A percentile compares a stretch with the other conserved stretches of the same genome.
These are phyloP conservation scores for Cyprinodon tularosa DNA, from an alignment of 2,113 vertebrate species.

Conservation along the genomic window DNA sequence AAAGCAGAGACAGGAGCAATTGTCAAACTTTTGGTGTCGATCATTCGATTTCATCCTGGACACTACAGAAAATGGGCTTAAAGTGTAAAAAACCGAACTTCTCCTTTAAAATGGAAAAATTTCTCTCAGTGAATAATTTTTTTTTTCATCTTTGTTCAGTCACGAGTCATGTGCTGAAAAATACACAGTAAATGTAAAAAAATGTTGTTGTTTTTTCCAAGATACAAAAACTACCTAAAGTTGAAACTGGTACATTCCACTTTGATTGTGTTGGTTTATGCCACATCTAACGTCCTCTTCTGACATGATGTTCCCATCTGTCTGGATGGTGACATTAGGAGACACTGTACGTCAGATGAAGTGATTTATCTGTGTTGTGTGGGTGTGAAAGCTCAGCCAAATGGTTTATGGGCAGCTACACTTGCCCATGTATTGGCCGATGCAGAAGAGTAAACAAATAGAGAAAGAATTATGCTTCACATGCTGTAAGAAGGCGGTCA, in stretches of 20 bases:
- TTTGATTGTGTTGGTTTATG: not conserved
- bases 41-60: too few relatives aligned
- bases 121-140: not conserved
- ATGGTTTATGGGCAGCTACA: constrained; percentile 67
- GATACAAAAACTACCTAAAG: not conserved
- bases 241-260: not conserved
- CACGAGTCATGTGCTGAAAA: not conserved
- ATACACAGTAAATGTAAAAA: not conserved
- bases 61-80: too few relatives aligned
- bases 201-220: not conserved
- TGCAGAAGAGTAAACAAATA: constrained; percentile 44
- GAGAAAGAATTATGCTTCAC: constrained; percentile 48
- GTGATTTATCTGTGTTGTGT: constrained; percentile 57
- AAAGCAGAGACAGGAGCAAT: too few relatives aligned
- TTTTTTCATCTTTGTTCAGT: not conserved
- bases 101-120: too few relatives aligned
- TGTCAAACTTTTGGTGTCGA: too few relatives aligned
- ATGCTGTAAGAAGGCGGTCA: constrained; percentile 47
- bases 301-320: not conserved
- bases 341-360: constrained; percentile 18
- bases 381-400: constrained; percentile 37
- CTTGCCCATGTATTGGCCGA: constrained; percentile 50
- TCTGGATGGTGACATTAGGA: constrained; percentile 29
- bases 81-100: too few relatives aligned
- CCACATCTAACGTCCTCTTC: not conserved